Base-by-base conservation (phyloP, 2,888 invertebrate genomes). In the Calameuta idolon region DNA sequence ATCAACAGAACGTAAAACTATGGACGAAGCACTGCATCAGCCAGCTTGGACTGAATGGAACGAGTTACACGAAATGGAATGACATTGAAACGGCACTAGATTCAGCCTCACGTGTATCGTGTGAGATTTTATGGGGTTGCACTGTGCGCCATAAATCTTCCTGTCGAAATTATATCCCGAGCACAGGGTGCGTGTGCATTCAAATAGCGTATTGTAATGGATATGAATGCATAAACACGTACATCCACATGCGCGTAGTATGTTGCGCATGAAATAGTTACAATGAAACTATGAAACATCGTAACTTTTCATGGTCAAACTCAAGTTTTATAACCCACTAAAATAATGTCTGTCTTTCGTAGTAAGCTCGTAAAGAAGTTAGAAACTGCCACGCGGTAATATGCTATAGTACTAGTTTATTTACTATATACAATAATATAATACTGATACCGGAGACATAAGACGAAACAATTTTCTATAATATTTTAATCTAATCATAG, bases 281-380 rank as follows among this genome's bases (percentile, higher is more conserved):
- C 71, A 79, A 81, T 76, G 79, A 76, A 79, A 81, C 79, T 75
- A 69, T 31, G 76, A 75, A 73, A 69, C 33, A 75, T 74, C 78
- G 77, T 80, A 80, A 81, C 80, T 79, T 82, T 82, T 82, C 79
- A 82, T 73, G 81, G 76, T 77, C 77, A 80, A 81, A 81, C 76
- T 81, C 79, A 76, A 73, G 75, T 77, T 82, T 81, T 75, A 82
- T 77, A 80, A 79, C 75, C 81, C 76, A 69, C 80, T 79, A 78
- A 69, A 75, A 77, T 69, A 79, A 76, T 76, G 55, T 23, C 40
- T 15, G 15, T 23, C 15, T 79, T 81, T 81, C 69, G 73, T 75
- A 79, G 78, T 79, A 79, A 71, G 76, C 77, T 79, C 79, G 79
- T 79, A 81, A 79, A 79, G 69, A 74, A 23, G 15, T 55, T 69